These are phyloP conservation scores for Anoncus sp. DNA, from an alignment of 2,888 invertebrate species.

Conservation along the genomic window DNA sequence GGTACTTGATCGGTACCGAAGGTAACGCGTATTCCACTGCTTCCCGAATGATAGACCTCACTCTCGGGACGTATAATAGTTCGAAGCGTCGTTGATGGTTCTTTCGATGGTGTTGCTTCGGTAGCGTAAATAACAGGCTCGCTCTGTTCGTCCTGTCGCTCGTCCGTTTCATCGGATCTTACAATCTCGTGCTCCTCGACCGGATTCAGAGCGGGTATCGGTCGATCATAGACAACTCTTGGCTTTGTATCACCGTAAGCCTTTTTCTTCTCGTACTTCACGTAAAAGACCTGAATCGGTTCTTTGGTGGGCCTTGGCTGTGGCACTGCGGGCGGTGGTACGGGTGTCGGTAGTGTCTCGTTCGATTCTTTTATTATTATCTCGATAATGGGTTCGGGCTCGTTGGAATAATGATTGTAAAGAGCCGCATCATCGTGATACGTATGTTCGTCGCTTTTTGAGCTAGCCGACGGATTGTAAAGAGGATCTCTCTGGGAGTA, in stretches of 20 bases:
- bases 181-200: constrained; percentile 87
- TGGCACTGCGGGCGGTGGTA: constrained; percentile 84
- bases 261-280: constrained; percentile 93
- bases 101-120: constrained; percentile 84
- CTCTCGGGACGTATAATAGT: constrained; percentile 95
- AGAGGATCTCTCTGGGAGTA: constrained; percentile 92
- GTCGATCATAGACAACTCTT: constrained; percentile 91
- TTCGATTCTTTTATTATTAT: constrained; percentile 96
- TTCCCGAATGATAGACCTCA: constrained; percentile 90
- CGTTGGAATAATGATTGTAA: constrained; percentile 83
- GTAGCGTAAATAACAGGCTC: constrained; percentile 85
- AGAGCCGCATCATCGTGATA: constrained; percentile 61
- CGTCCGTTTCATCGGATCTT: constrained; percentile 67
- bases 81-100: constrained; percentile 91
- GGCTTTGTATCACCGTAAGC: constrained; percentile 88
- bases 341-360: constrained; percentile 88
- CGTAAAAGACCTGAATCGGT: constrained; percentile 95
- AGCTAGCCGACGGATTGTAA: constrained; percentile 86
- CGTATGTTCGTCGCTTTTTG: constrained; percentile 83
- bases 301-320: constrained; percentile 87
- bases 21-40: constrained; percentile 92
- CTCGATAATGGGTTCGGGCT: constrained; percentile 95
- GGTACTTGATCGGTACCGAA: constrained; percentile 88
- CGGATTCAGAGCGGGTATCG: constrained; percentile 91
- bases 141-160: constrained; percentile 82